Conservation (phyloP, 2,797 vertebrate genomes). For the Kryptolebias ocellatus region DNA sequence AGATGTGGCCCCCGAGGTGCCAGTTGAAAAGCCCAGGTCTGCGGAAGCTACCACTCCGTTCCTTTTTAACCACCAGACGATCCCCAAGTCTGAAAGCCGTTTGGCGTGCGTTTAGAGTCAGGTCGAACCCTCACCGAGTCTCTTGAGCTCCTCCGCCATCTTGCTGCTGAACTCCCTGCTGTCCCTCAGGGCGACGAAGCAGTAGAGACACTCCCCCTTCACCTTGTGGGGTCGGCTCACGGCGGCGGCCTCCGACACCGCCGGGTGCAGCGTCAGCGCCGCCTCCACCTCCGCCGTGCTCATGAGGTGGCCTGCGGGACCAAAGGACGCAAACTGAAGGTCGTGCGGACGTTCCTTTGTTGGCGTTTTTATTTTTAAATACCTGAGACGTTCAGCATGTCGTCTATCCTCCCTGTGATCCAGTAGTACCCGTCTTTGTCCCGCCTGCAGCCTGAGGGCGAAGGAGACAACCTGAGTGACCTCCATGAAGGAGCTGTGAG, state of each 20-base stretch:
- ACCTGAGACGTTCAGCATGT: conserved; percentile 89
- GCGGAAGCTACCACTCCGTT: no score
- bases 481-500: no score
- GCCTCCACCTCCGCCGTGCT: conserved; percentile 86
- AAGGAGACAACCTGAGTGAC: conserved; percentile 22
- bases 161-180: conserved; percentile 73
- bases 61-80: no score
- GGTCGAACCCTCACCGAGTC: conserved; percentile 69
- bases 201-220: conserved; percentile 86
- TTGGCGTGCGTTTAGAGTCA: no score
- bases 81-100: no score
- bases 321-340: background rate
- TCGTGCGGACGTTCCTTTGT: no score
- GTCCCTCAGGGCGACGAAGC: conserved; percentile 83
- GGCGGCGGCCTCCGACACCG: conserved; percentile 79
- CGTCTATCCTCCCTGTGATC: conserved; percentile 88
- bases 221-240: conserved; percentile 81
- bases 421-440: conserved; percentile 88
- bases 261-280: conserved; percentile 75
- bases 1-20: no score
- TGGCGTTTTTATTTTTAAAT: background rate
- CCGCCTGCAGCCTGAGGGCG: conserved; percentile 79
- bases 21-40: no score
- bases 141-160: conserved; percentile 81
- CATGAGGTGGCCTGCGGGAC: conserved; percentile 82